Conservation (phyloP, 2,797 vertebrate genomes). For the Tenualosa ilisha region DNA sequence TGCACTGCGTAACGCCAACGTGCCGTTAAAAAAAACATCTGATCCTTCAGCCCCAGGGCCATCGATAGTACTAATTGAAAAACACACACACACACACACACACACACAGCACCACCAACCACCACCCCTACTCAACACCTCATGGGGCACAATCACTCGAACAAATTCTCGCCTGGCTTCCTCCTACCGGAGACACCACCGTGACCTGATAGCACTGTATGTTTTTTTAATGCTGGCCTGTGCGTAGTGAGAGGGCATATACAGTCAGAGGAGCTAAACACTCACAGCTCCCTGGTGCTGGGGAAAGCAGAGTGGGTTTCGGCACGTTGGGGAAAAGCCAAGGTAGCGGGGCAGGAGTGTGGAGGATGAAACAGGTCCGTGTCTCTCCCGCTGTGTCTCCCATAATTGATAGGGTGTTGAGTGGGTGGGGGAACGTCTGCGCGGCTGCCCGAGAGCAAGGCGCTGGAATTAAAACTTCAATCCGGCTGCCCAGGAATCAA, state of each 20-base stretch:
- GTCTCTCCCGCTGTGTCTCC: conserved; percentile 29
- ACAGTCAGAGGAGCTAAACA: background rate
- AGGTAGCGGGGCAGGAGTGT: background rate
- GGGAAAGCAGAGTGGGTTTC: background rate
- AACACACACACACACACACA: background rate
- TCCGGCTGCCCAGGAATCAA: conserved; percentile 56
- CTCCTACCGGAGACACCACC: background rate
- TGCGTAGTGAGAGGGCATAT: conserved; percentile 4
- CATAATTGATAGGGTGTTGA: conserved; percentile 57
- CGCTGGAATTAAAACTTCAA: conserved; percentile 64
- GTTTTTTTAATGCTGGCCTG: conserved; percentile 4
- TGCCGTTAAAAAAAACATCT: conserved; percentile 58
- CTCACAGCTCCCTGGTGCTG: conserved; percentile 5
- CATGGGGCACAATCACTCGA: background rate
- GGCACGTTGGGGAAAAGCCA: too few relatives aligned
- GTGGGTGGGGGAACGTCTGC: conserved; percentile 38
- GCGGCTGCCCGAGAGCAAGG: conserved; percentile 49
- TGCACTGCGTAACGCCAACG: conserved; percentile 48
- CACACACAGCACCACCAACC: conserved; percentile 21
- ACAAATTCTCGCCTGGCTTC: background rate
- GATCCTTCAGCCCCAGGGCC: conserved; percentile 52
- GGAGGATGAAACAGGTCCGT: conserved; percentile 14
- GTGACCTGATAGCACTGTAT: conserved; percentile 9
- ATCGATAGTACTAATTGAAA: conserved; percentile 53
- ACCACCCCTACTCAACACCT: background rate